Conservation (phyloP, 2,888 invertebrate species). For the Alviniconcha strummeri region DNA sequence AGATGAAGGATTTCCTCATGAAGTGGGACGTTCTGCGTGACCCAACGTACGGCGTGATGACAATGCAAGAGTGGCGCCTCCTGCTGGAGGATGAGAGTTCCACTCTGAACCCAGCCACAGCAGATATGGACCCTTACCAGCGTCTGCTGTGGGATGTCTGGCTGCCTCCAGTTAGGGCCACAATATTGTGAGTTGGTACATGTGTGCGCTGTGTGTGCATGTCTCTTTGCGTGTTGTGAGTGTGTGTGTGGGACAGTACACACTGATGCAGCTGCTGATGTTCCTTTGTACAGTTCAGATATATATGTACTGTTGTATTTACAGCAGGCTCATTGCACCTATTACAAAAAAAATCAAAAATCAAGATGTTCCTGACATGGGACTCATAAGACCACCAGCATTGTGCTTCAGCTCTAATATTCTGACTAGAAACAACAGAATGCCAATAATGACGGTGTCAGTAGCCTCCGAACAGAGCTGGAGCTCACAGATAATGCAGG, state of each 20-base stretch:
- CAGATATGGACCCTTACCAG: slow-evolving; percentile 81
- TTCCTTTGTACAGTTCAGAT: no score
- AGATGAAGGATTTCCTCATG: slow-evolving; percentile 80
- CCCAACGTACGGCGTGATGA: slow-evolving; percentile 70
- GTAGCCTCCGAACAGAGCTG: no score
- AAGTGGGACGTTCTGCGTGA: slow-evolving; percentile 85
- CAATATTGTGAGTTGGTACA: slow-evolving; percentile 80
- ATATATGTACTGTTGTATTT: neutral
- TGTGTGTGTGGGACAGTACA: neutral
- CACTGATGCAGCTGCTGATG: no score
- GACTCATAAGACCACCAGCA: no score
- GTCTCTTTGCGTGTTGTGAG: neutral
- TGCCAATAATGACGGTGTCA: no score
- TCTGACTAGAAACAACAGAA: no score
- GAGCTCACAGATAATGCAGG: no score
- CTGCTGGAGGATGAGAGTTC: slow-evolving; percentile 67
- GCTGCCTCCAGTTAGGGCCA: slow-evolving; percentile 87
- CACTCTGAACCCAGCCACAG: slow-evolving; percentile 31
- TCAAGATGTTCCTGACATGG: no score
- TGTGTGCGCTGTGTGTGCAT: neutral
- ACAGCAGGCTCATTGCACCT: no score
- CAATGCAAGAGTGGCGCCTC: slow-evolving; percentile 74
- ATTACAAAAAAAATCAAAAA: no score
- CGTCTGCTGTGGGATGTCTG: slow-evolving; percentile 92
- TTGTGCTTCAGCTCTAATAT: no score